phyloP scores from a whole-genome alignment of 2,797 vertebrate species.

The Neosalanx taihuensis region DNA sequence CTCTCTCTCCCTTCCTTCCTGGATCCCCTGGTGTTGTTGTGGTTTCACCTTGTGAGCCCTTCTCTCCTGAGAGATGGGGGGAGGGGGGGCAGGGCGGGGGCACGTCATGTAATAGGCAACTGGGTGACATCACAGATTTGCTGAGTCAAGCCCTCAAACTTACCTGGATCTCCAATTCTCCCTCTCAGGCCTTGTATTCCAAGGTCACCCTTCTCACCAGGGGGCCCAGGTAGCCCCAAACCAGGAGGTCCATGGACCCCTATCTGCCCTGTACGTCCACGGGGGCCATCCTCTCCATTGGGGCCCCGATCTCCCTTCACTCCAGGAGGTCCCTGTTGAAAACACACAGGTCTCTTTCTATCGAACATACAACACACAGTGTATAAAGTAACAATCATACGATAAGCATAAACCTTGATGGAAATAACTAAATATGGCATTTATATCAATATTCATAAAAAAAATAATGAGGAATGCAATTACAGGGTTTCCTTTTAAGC shows the following conservation, averaged over 20 bases:
- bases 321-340: conserved; percentile 53
- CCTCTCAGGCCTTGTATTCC: conserved; percentile 56
- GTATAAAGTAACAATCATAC: not conserved
- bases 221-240: conserved; percentile 52
- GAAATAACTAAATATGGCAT: no score
- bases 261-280: conserved; percentile 54
- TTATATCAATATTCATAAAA: not conserved
- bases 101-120: not conserved
- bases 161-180: conserved; percentile 57
- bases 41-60: conserved; percentile 51
- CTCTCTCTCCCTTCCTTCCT: conserved; percentile 60
- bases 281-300: conserved; percentile 39
- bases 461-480: not conserved
- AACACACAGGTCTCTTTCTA: not conserved
- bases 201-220: conserved; percentile 51
- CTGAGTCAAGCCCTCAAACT: not conserved
- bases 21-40: conserved; percentile 46
- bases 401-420: no score
- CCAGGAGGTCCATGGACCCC: conserved; percentile 58
- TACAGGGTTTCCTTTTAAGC: conserved; percentile 59
- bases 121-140: not conserved
- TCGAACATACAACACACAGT: no score
- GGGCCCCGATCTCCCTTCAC: conserved; percentile 55
- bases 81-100: not conserved
- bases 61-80: conserved; percentile 54